These are phyloP conservation scores for Anser cygnoides DNA, from an alignment of 2,113 vertebrate genomes.

Conservation along the genomic window DNA sequence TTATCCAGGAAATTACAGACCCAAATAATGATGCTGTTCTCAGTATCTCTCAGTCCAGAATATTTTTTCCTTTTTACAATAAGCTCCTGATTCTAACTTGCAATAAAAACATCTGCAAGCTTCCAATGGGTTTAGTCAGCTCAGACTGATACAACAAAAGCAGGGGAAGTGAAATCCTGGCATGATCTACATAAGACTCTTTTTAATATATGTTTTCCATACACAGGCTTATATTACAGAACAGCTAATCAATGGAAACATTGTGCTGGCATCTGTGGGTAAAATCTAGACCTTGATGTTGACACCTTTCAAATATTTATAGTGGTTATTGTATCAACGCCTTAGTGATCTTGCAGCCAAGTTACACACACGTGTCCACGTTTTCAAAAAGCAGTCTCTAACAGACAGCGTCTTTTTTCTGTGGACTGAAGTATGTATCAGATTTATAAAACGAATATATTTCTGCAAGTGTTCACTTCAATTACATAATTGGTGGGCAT, in stretches of 20 bases:
- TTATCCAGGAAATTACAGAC: not conserved
- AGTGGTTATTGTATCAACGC: constrained; percentile 30
- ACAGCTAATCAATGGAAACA: constrained; percentile 49
- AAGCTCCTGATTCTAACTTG: not conserved
- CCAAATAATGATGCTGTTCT: not conserved
- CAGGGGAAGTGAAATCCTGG: constrained; percentile 34
- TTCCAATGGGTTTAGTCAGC: not conserved
- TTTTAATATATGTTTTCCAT: constrained; percentile 24
- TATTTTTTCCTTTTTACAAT: not conserved
- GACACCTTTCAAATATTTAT: constrained; percentile 62
- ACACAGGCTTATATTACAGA: constrained; percentile 32
- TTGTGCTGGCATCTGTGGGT: constrained; percentile 46
- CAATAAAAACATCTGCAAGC: constrained; percentile 9
- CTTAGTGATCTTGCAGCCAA: constrained; percentile 35
- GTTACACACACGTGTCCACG: not conserved
- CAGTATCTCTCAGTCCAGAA: not conserved
- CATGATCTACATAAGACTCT: not conserved
- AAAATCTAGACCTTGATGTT: constrained; percentile 53
- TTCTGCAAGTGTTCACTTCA: not conserved
- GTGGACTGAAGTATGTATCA: not conserved
- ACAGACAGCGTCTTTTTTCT: not conserved
- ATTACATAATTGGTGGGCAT: not conserved
- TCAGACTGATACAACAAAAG: constrained; percentile 24
- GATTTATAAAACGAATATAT: not conserved
- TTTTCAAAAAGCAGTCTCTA: not conserved